phyloP scores from a whole-genome alignment of 2,113 vertebrate species.

The Dasyurus viverrinus region DNA sequence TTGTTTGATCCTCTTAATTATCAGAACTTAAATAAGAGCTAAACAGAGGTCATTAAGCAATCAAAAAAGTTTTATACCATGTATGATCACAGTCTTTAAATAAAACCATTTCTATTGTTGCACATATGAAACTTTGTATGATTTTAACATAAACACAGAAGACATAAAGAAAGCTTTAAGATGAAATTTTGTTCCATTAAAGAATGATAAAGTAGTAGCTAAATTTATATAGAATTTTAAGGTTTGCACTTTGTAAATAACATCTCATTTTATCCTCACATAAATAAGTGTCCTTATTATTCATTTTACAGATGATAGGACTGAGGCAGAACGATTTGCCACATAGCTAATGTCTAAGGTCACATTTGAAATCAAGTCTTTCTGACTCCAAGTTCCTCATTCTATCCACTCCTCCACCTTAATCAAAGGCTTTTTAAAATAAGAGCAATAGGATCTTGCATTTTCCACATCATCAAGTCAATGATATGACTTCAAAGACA shows the following conservation, averaged over 20 bases:
- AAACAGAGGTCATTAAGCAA: background rate
- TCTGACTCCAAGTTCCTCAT: too few relatives aligned
- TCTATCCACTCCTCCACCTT: background rate
- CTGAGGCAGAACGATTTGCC: background rate
- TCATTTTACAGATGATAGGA: background rate
- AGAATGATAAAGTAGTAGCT: background rate
- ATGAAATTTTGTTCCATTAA: background rate
- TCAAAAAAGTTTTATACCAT: background rate
- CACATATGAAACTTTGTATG: background rate
- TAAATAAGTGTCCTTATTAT: background rate
- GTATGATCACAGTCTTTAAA: background rate
- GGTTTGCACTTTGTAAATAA: background rate
- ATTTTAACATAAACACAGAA: background rate
- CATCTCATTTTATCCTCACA: background rate
- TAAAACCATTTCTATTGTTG: background rate
- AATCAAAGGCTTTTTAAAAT: background rate
- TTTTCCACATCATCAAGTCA: background rate
- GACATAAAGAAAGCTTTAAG: background rate
- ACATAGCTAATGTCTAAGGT: background rate
- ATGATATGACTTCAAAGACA: background rate
- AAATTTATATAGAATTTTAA: background rate
- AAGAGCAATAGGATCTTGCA: background rate
- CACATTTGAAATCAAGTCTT: background rate
- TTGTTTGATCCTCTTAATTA: background rate
- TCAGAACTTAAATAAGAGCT: constrained; percentile 34